Percentiles rank a stretch among this genome's conserved stretches.
These are phyloP conservation scores for Metopolophium dirhodum DNA, from an alignment of 1,140 invertebrate species.

Conservation along the genomic window DNA sequence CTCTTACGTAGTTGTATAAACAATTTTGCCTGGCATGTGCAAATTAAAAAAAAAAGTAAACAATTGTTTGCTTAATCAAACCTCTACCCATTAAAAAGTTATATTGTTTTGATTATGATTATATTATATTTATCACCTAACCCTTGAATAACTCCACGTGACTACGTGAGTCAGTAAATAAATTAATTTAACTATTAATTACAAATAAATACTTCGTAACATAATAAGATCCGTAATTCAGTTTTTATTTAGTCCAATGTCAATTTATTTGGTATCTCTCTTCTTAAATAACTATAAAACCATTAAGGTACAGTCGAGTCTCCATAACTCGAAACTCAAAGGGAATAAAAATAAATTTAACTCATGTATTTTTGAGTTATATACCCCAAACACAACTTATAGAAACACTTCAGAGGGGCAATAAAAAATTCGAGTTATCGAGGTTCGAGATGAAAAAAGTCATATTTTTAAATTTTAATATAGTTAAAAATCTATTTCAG, in stretches of 20 bases:
- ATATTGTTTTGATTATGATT: slow-evolving; percentile 54
- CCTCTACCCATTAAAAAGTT: slow-evolving; percentile 40
- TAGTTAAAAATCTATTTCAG: slow-evolving; percentile 21
- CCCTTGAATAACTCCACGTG: slow-evolving; percentile 9
- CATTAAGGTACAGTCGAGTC: too few species aligned
- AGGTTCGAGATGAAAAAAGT: background rate
- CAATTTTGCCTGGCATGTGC: slow-evolving; percentile 28
- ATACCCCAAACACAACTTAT: too few species aligned
- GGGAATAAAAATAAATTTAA: too few species aligned
- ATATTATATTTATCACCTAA: slow-evolving; percentile 40
- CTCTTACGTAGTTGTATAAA: slow-evolving; percentile 43
- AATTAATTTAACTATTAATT: background rate
- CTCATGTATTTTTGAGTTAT: too few species aligned
- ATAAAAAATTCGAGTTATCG: too few species aligned
- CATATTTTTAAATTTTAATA: background rate
- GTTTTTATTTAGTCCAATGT: background rate
- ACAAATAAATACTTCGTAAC: background rate
- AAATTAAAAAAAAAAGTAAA: slow-evolving; percentile 37
- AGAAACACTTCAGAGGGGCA: too few species aligned
- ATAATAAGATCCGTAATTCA: background rate
- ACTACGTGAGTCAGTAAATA: background rate
- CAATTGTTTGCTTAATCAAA: slow-evolving; percentile 51
- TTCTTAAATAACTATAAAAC: background rate
- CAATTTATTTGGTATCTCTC: background rate
- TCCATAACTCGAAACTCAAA: too few species aligned